phyloP scores from a whole-genome alignment of 92 coral and sea anemone genomes.

The Meandrina meandrites region DNA sequence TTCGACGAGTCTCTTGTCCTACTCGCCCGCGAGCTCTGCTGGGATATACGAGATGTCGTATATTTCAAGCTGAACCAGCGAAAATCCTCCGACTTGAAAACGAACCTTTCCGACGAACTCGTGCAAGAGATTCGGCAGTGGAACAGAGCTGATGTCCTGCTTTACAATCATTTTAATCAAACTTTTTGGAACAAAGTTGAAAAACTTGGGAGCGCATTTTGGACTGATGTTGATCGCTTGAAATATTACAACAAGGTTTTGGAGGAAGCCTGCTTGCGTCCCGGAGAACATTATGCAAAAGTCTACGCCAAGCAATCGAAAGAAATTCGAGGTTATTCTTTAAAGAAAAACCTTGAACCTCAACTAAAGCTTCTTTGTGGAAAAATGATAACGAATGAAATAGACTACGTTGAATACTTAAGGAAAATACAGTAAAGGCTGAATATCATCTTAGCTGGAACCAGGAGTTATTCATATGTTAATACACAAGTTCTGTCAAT shows the following conservation, averaged over 20 bases:
- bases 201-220: constrained; percentile 40
- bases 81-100: constrained; percentile 12
- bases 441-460: background rate
- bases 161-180: constrained; percentile 59
- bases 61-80: constrained; percentile 63
- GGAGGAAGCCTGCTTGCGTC: constrained; percentile 26
- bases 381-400: constrained; percentile 74
- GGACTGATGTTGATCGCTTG: constrained; percentile 31
- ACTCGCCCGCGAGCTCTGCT: constrained; percentile 56
- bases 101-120: constrained; percentile 11
- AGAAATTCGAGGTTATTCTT: constrained; percentile 42
- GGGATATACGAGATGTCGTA: constrained; percentile 61
- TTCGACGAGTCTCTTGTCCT: constrained; percentile 72
- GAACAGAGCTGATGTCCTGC: constrained; percentile 55
- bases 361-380: constrained; percentile 50
- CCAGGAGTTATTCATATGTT: background rate
- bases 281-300: constrained; percentile 41
- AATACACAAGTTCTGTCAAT: too few relatives aligned
- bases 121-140: constrained; percentile 37
- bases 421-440: background rate
- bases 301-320: constrained; percentile 47
- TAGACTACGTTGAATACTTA: constrained; percentile 63
- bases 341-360: constrained; percentile 35
- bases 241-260: constrained; percentile 34
- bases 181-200: constrained; percentile 59